Conservation (phyloP, 2,888 invertebrate species). For the Tenodera sinensis region DNA sequence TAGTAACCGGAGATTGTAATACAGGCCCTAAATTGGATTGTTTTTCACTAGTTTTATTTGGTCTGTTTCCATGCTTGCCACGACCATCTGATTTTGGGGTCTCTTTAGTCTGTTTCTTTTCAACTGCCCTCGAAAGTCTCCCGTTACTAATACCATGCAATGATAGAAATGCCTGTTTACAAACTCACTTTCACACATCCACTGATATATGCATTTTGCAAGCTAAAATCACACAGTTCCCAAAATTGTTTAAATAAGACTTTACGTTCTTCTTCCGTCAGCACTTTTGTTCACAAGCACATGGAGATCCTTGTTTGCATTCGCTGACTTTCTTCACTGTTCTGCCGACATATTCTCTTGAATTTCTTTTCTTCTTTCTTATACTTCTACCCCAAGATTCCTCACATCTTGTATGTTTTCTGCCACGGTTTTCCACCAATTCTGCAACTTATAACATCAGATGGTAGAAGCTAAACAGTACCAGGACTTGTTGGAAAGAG, state of each 20-base stretch:
- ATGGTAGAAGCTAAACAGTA: too few species aligned
- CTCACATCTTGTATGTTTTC: not conserved
- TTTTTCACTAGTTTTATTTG: too few species aligned
- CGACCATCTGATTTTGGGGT: not conserved
- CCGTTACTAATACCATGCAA: too few species aligned
- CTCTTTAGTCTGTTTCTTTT: not conserved
- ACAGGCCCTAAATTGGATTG: too few species aligned
- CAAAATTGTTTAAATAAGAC: not conserved
- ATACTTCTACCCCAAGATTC: not conserved
- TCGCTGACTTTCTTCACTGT: not conserved
- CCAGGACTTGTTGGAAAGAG: too few species aligned
- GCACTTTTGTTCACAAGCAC: not conserved
- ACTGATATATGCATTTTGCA: too few species aligned
- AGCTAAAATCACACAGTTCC: not conserved
- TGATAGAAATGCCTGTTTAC: too few species aligned
- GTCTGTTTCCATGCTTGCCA: too few species aligned
- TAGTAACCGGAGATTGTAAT: too few species aligned
- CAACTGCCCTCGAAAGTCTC: not conserved
- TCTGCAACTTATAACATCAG: too few species aligned
- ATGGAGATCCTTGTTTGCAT: not conserved
- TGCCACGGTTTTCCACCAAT: not conserved
- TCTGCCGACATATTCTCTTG: not conserved
- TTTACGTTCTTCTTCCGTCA: not conserved
- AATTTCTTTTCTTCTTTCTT: conserved; percentile 4
- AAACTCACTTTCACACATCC: too few species aligned